These are phyloP conservation scores for Thalassoma bifasciatum DNA, from an alignment of 2,113 vertebrate genomes.

Conservation along the genomic window DNA sequence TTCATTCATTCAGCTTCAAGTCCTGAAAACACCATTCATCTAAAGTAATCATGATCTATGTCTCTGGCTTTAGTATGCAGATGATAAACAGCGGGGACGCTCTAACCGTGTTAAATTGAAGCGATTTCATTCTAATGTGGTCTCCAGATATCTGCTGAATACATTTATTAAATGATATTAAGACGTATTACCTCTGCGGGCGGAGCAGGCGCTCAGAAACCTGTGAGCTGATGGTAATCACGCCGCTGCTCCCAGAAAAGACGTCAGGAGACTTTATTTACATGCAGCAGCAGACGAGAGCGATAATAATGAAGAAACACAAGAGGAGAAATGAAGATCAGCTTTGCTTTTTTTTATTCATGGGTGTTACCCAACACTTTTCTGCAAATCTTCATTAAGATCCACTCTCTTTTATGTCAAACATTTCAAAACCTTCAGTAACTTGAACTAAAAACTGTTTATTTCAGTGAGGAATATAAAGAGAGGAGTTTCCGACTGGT, in stretches of 20 bases:
- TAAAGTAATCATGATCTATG: constrained; percentile 51
- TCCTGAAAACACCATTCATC: constrained; percentile 26
- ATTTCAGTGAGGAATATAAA: no score
- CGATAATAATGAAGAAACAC: no score
- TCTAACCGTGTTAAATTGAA: constrained; percentile 52
- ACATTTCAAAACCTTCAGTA: no score
- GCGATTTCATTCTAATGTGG: constrained; percentile 57
- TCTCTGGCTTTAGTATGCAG: constrained; percentile 2
- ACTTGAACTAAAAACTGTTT: no score
- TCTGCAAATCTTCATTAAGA: no score
- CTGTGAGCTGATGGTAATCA: constrained; percentile 11
- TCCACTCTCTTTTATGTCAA: no score
- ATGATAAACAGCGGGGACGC: constrained; percentile 20
- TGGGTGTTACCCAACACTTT: no score
- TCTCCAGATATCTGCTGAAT: constrained; percentile 60
- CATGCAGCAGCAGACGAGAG: not conserved
- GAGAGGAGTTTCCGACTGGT: no score
- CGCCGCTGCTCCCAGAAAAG: not conserved
- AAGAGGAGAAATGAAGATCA: no score
- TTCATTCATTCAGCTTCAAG: not conserved
- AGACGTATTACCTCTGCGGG: constrained; percentile 40
- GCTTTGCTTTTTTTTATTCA: no score
- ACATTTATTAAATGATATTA: constrained; percentile 66
- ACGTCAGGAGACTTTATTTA: not conserved
- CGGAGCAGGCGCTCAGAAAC: constrained; percentile 3